A percentile compares a stretch with the other conserved stretches of the same genome.
Evolutionary conservation across 2,888 invertebrate genomes (phyloP).

Genomic region (Cerastis leucographa): DNA sequence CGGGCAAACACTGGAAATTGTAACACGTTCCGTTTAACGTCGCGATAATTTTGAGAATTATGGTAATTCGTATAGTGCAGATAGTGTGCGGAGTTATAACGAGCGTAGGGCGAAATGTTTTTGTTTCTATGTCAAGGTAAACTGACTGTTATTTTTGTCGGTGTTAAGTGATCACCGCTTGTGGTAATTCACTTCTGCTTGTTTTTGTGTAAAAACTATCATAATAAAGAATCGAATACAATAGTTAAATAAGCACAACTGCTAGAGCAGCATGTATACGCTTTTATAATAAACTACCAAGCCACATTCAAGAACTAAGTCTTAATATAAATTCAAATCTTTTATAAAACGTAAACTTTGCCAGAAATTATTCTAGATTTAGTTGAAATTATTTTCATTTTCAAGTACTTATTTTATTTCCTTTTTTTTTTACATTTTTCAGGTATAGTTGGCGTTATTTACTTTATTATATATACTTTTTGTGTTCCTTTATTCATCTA

Average conservation of each 20-base stretch:
- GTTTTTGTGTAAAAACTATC: not conserved
- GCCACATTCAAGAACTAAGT: too few relatives aligned
- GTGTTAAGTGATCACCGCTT: constrained; percentile 6
- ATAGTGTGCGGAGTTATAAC: constrained; percentile 34
- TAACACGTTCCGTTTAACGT: constrained; percentile 23
- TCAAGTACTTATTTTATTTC: too few relatives aligned
- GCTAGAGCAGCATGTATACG: too few relatives aligned
- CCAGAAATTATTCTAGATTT: too few relatives aligned
- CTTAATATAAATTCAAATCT: too few relatives aligned
- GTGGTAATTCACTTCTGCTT: not conserved
- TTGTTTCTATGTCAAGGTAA: constrained; percentile 44
- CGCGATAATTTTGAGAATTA: constrained; percentile 23
- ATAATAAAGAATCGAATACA: not conserved
- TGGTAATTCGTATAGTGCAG: constrained; percentile 27
- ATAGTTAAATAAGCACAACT: not conserved
- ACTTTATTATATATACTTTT: too few relatives aligned
- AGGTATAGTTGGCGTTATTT: too few relatives aligned
- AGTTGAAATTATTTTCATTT: too few relatives aligned
- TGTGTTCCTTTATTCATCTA: too few relatives aligned
- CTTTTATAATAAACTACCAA: too few relatives aligned
- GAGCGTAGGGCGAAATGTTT: constrained; percentile 10
- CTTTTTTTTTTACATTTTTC: too few relatives aligned
- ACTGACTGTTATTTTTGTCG: not conserved
- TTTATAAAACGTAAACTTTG: too few relatives aligned
- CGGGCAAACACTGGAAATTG: constrained; percentile 23